phyloP scores from a whole-genome alignment of 2,888 invertebrate genomes.

The Platycheirus rosarum region DNA sequence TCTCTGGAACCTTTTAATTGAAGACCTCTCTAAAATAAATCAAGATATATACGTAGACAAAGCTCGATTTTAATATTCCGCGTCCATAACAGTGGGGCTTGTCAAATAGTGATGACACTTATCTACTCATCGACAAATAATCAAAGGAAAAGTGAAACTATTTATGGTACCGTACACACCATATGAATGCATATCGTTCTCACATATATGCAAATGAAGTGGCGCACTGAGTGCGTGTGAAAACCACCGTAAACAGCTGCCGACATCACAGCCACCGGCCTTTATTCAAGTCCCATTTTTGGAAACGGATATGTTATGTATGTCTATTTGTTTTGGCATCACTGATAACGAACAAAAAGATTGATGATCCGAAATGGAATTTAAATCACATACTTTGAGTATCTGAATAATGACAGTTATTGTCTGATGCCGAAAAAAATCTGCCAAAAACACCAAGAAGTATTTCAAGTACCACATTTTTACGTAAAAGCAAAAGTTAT shows the following conservation, averaged over 20 bases:
- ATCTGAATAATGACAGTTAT: neutral
- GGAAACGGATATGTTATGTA: slow-evolving; percentile 45
- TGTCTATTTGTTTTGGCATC: slow-evolving; percentile 15
- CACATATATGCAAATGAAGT: slow-evolving; percentile 57
- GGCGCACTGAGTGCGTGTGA: slow-evolving; percentile 51
- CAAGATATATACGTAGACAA: too few species aligned
- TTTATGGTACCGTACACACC: slow-evolving; percentile 36
- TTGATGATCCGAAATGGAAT: slow-evolving; percentile 15
- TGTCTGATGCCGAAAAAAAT: slow-evolving; percentile 13
- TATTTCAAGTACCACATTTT: slow-evolving; percentile 14
- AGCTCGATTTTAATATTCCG: too few species aligned
- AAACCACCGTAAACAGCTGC: slow-evolving; percentile 38
- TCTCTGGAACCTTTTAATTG: too few species aligned
- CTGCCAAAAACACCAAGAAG: slow-evolving; percentile 5
- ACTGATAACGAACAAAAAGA: slow-evolving; percentile 52
- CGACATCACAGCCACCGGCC: slow-evolving; percentile 5
- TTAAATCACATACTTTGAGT: slow-evolving; percentile 27
- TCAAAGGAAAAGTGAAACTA: slow-evolving; percentile 66
- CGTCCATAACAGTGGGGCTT: neutral
- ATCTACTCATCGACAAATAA: slow-evolving; percentile 12
- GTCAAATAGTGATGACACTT: slow-evolving; percentile 9
- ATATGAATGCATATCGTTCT: slow-evolving; percentile 48
- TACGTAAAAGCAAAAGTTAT: slow-evolving; percentile 66
- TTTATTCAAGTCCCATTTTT: slow-evolving; percentile 30
- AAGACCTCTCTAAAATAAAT: too few species aligned